phyloP scores from a whole-genome alignment of 2,888 invertebrate genomes.

The Psylliodes chrysocephalus region DNA sequence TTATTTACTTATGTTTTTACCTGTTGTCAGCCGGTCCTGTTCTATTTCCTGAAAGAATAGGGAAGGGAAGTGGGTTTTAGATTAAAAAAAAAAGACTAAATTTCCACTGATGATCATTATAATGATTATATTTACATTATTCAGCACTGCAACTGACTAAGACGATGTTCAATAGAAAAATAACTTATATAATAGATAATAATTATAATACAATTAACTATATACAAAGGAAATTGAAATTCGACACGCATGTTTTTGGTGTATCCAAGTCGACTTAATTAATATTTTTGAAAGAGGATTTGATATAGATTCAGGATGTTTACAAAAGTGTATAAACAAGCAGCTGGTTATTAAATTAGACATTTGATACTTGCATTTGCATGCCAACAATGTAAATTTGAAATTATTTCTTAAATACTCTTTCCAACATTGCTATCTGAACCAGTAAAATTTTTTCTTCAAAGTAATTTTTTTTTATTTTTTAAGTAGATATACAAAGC shows the following conservation, averaged over 20 bases:
- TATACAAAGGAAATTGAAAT: constrained; percentile 60
- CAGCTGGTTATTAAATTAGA: too few species aligned
- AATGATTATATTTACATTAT: constrained; percentile 63
- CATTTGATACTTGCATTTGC: too few species aligned
- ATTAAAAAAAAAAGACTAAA: constrained; percentile 7
- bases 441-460: too few species aligned
- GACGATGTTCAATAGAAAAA: constrained; percentile 65
- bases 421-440: too few species aligned
- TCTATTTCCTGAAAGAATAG: not conserved
- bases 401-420: too few species aligned
- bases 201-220: constrained; percentile 65
- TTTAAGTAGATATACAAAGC: too few species aligned
- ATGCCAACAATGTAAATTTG: too few species aligned
- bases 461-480: too few species aligned
- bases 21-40: not conserved
- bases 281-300: not conserved
- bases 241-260: constrained; percentile 46
- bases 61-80: constrained; percentile 1
- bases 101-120: constrained; percentile 59
- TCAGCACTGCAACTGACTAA: constrained; percentile 63
- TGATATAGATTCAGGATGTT: not conserved
- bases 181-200: constrained; percentile 64
- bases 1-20: too few species aligned
- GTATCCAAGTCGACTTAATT: constrained; percentile 28
- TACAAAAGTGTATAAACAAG: not conserved